Base-by-base conservation (phyloP, 2,888 invertebrate species). In the Branchipolynoe longqiensis region DNA sequence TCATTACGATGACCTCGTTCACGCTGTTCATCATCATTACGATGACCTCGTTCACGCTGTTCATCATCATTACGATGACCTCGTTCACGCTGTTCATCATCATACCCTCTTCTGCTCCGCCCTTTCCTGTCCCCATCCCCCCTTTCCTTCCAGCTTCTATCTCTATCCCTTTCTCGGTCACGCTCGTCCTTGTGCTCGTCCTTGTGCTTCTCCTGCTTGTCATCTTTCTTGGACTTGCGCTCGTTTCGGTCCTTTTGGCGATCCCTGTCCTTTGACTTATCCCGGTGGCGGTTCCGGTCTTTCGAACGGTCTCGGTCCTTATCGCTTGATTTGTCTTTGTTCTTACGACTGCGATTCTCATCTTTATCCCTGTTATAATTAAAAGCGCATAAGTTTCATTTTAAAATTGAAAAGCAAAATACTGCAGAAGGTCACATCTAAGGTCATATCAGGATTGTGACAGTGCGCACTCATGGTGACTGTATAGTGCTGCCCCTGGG, bases 291-390 rank as follows among this genome's bases (percentile, higher is more conserved):
- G 36, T 54, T 8, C 58, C 56, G n/a, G 36, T 58, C 58, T 82
- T 48, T 81, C 6, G 18, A 28, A n/a, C 56, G 14, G 2, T 36
- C 1, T 28, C n/a, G n/a, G 25, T 54, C 41, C 18, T 25, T 78
- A 18, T 78, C 78, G 2, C 18, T 54, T 14, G 78, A 78, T 54
- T 28, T 78, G 25, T 78, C 78, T 33, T 69, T 69, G 69, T 18
- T 22, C 69, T 38, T 69, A 22, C 38, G 41, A 25, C 78, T 78
- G 28, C 78, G 41, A 31, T 78, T 48, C 48, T 54, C 78, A 8
- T 54, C 78, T 48, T 18, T 25, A 1, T 78, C 78, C 48, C 78
- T 78, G 22, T 3, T 2, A 56, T 56, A 56, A 56, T 22, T n/a
- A 14, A 62, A 62, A 25, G 62, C 4, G 12, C 1, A 62, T n/a